A percentile compares a stretch with the other conserved stretches of the same genome.
Evolutionary conservation across 1,140 invertebrate genomes (phyloP).

Genomic region (Mizuhopecten yessoensis): DNA sequence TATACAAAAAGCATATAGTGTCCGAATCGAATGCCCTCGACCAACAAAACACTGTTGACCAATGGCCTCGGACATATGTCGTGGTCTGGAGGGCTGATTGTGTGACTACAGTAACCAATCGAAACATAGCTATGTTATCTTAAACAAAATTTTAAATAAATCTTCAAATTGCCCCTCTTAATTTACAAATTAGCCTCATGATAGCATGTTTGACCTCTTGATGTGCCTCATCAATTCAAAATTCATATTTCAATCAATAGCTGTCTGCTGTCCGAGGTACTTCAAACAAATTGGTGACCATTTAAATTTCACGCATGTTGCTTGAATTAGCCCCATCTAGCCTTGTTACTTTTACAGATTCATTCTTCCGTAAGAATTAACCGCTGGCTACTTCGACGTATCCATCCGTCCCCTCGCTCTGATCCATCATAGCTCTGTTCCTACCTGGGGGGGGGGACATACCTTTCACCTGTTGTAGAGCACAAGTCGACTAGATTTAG

Average conservation of each 20-base stretch:
- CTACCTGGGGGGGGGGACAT: neutral
- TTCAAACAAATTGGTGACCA: slow-evolving; percentile 1
- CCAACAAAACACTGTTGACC: neutral
- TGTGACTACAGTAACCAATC: neutral
- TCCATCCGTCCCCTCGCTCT: neutral
- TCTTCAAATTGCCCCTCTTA: slow-evolving; percentile 15
- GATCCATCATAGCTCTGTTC: neutral
- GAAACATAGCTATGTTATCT: slow-evolving; percentile 18
- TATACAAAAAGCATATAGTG: too few species aligned
- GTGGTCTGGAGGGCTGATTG: neutral
- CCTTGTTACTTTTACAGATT: neutral
- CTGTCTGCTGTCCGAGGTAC: slow-evolving; percentile 18
- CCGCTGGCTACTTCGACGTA: neutral
- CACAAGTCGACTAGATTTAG: neutral
- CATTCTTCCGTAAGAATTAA: slow-evolving; percentile 32
- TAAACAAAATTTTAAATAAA: slow-evolving; percentile 29
- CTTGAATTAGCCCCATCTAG: neutral
- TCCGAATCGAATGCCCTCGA: neutral
- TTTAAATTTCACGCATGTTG: slow-evolving; percentile 34
- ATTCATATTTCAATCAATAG: slow-evolving; percentile 3
- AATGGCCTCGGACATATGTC: neutral
- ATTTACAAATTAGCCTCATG: slow-evolving; percentile 34
- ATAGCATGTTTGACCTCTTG: slow-evolving; percentile 22
- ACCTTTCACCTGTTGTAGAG: neutral
- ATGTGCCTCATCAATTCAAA: slow-evolving; percentile 38